These are phyloP conservation scores for Acropora tenuis DNA, from an alignment of 64 coral and sea anemone genomes.

Conservation along the genomic window DNA sequence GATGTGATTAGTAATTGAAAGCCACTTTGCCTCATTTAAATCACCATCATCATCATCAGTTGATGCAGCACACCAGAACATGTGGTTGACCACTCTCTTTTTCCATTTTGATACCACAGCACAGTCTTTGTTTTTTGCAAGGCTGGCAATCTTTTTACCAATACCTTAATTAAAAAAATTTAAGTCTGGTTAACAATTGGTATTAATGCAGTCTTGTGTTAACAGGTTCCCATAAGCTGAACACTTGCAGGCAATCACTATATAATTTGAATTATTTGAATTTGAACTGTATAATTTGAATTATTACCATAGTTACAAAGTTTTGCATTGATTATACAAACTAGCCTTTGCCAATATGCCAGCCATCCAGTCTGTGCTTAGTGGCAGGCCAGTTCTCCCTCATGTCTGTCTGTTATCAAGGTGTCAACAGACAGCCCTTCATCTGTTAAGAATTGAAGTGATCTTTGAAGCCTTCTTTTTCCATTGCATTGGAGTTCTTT, in stretches of 20 bases:
- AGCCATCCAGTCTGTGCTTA: conserved; percentile 48
- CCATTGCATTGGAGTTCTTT: conserved; percentile 54
- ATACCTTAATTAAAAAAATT: neutral
- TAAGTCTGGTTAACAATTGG: neutral
- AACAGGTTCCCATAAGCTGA: neutral
- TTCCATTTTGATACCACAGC: conserved; percentile 42
- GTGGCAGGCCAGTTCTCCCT: conserved; percentile 19
- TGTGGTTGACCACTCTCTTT: conserved; percentile 69
- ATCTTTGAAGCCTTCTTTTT: conserved; percentile 44
- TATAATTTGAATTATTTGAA: no score
- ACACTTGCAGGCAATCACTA: no score
- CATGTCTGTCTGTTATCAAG: conserved; percentile 46
- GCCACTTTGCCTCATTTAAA: conserved; percentile 46
- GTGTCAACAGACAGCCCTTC: neutral
- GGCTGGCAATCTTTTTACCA: conserved; percentile 49
- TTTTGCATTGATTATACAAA: neutral
- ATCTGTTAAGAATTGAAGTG: neutral
- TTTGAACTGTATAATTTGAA: no score
- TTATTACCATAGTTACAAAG: no score
- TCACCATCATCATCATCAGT: conserved; percentile 26
- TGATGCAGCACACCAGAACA: conserved; percentile 59
- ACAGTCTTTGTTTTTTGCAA: conserved; percentile 64
- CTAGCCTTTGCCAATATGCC: conserved; percentile 45
- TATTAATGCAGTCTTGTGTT: conserved; percentile 18
- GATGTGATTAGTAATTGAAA: conserved; percentile 49